Evolutionary conservation across 1,140 invertebrate species (phyloP), one percentile per base, ranked within the genome.

Genomic region (Macrocentrus cingulum): DNA sequence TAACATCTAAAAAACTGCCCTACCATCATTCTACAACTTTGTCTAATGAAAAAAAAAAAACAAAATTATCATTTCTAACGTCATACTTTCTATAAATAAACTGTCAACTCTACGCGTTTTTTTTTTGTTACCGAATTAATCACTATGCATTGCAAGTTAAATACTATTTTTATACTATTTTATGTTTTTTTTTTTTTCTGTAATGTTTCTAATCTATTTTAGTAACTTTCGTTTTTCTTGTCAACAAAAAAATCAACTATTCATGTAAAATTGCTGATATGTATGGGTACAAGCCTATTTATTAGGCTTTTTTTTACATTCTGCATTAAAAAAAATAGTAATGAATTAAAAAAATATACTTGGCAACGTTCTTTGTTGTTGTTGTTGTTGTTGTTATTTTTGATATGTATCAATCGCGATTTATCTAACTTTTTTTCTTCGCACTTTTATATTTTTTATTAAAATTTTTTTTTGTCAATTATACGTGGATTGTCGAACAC

Each of bases 371-470:
- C 65, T 46, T 46, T 39, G 4, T 11, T 39, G 4, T 34, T 34
- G 6, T 34, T 11, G 6, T 34, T 7, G 6, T 34, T 34, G 6
- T 34, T 11, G 6, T 11, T 11, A 6, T 34, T 15, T 39, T 56
- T 74, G 73, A 75, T 75, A 75, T 74, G 73, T 73, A 75, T 72
- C 67, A 69, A 71, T 75, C 57, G 32, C 66, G 62, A 23, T 22
- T 46, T 46, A 22, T 23, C 20, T n/a, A 39, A n/a, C 3, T 39
- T 13, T 11, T n/a, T 39, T 3, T n/a, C n/a, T n/a, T 15, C 8
- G 8, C 36, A 39, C 13, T 51, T 46, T n/a, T 50, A 42, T 23
- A 22, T 37, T 11, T 22, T 36, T 25, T 4, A 41, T 41, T 42
- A 23, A 23, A 36, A 7, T 22, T 46, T 46, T 46, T 46, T 22